Base-by-base conservation (phyloP, 2,797 vertebrate genomes). In the Dryobates pubescens region DNA sequence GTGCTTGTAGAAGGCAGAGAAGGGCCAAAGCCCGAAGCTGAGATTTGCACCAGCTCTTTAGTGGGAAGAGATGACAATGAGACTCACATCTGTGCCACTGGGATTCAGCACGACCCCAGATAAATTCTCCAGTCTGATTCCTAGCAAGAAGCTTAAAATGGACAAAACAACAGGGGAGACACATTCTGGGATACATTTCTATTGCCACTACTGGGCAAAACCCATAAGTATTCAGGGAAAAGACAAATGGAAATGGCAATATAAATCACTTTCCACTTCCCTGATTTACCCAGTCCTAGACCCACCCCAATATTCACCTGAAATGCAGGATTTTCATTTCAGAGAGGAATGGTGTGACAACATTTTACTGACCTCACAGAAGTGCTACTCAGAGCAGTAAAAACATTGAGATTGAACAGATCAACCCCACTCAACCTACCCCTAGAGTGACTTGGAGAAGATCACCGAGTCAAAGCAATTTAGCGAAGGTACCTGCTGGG, bases 21-120 rank as follows among this genome's bases (percentile, higher is more conserved):
- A 69, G 67, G 88, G 91, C 92, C 91, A 92, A 32, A 86, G 88
- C 53, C 56, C 54, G 82, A 86, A 93, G 80, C 77, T 74, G 73
- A 16, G 82, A 81, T 3, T 41, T 38, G 43, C 93, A 72, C 54
- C 43, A 43, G 12, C 26, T 3, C 1, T 65, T 89, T 2, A 68
- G 86, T 67, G 83, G 76, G 89, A 87, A 88, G 62, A 36, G 71
- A 58, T 0, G 4, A 34, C 7, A 13, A 13, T 7, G 56, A 85
- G 78, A 80, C 74, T 90, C 70, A 91, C 49, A 87, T 10, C 43
- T 58, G 22, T 34, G 53, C 58, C 2, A 6, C 86, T 59, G 69
- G 19, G 51, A 72, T 43, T 71, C 58, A 16, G 63, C 41, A 5
- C 34, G 27, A 27, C 22, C 30, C 23, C 83, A 47, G 71, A 27